Evolutionary conservation across 2,888 invertebrate species (phyloP), one percentile per base, ranked within the genome.

Genomic region (Nemotelus pantherinus): DNA sequence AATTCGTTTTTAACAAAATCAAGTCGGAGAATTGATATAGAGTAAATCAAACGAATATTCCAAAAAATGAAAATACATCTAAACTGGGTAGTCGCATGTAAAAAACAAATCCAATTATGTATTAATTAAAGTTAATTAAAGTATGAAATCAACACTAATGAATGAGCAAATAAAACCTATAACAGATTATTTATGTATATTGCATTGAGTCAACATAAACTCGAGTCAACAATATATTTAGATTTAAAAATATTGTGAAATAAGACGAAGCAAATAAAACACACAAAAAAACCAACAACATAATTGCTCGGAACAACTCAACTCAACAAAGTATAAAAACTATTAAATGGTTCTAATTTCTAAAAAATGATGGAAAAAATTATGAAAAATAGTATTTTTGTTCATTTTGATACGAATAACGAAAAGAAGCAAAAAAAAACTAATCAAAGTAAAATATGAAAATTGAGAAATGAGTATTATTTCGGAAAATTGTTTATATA

Each of bases 31-130:
- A 70, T 53, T 70, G 70, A 70, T 70, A 70, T 53, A 44, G 82
- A 82, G 25, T 25, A 25, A 25, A 25, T 25, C 25, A 25, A 25
- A 25, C 25, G 25, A 25, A 25, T 25, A 25, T 25, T 25, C 25
- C 25, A 25, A 82, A 80, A 77, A 79, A 80, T 78, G 64, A 78
- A 70, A 80, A 80, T 84, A 85, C 84, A 86, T 85, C 84, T 86
- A 86, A 86, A 85, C 86, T 86, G 86, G 86, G 86, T 86, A 86
- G 86, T 86, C 86, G 86, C 86, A 86, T 86, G 86, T 86, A 86
- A 86, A 86, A 86, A 68, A 64, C 65, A 77, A 70, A 64, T 70
- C 74, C 75, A 77, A 74, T 74, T 77, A 60, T 63, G 39, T 75
- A 63, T 50, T 75, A 57, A 75, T 45, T 71, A 58, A 72, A 58